A percentile compares a stretch with the other conserved stretches of the same genome.
Conservation (phyloP, 2,113 vertebrate species). For the Sylvilagus bachmani region DNA sequence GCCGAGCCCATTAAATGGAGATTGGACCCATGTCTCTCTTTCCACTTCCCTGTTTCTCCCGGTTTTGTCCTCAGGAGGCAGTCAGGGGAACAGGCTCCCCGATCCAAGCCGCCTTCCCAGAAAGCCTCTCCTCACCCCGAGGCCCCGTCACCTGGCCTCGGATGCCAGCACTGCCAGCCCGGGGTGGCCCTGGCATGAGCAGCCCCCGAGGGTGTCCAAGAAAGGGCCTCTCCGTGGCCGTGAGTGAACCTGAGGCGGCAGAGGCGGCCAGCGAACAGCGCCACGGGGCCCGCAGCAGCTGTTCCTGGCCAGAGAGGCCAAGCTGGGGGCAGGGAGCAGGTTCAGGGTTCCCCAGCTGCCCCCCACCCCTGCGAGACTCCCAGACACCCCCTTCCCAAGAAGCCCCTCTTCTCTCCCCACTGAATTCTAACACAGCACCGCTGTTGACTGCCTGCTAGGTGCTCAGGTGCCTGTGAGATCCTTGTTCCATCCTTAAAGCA, state of each 20-base stretch:
- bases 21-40: neutral
- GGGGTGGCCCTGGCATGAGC: neutral
- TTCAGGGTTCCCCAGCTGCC: neutral
- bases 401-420: neutral
- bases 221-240: neutral
- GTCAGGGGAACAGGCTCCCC: neutral
- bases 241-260: neutral
- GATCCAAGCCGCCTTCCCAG: neutral
- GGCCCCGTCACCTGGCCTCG: neutral
- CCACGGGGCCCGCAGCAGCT: neutral
- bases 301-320: neutral
- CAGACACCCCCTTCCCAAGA: neutral
- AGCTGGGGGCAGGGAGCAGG: neutral
- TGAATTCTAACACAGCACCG: neutral
- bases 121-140: neutral
- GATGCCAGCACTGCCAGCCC: neutral
- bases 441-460: neutral
- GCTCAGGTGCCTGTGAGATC: neutral
- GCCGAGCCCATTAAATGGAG: neutral
- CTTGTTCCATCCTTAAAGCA: neutral
- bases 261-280: neutral
- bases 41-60: neutral
- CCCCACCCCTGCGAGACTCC: neutral
- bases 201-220: neutral
- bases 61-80: neutral